A percentile compares a stretch with the other conserved stretches of the same genome.
Evolutionary conservation across 2,797 vertebrate species (phyloP).

Genomic region (Sphenodon punctatus): DNA sequence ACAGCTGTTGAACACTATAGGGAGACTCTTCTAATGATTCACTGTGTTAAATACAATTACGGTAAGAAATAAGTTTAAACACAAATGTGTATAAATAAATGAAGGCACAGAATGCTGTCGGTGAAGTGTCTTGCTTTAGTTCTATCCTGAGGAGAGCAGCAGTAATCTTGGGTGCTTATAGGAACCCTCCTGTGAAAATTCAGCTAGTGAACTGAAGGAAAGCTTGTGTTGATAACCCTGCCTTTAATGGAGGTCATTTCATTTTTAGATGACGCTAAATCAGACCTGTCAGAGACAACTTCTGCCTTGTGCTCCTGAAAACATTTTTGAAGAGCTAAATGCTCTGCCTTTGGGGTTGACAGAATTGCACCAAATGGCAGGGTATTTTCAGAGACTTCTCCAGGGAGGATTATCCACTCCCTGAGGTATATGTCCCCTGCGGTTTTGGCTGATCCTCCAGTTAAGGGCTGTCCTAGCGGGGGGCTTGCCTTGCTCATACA

Average conservation of each 20-base stretch:
- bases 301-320: slow-evolving; percentile 24
- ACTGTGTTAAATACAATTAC: background rate
- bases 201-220: background rate
- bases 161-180: background rate
- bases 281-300: background rate
- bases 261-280: slow-evolving; percentile 6
- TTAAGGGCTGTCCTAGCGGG: no score
- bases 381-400: slow-evolving; percentile 57
- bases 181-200: background rate
- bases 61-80: background rate
- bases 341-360: slow-evolving; percentile 37
- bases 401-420: slow-evolving; percentile 42
- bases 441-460: no score
- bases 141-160: background rate
- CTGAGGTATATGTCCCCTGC: no score
- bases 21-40: background rate
- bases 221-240: background rate
- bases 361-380: slow-evolving; percentile 49
- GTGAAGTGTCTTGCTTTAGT: background rate
- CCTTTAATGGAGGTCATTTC: slow-evolving; percentile 10
- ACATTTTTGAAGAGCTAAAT: slow-evolving; percentile 45
- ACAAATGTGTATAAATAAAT: background rate
- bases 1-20: background rate
- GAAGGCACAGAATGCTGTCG: background rate
- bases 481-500: no score